These are phyloP conservation scores for Lycocerus yunnanus DNA, from an alignment of 2,888 invertebrate genomes.

Conservation along the genomic window DNA sequence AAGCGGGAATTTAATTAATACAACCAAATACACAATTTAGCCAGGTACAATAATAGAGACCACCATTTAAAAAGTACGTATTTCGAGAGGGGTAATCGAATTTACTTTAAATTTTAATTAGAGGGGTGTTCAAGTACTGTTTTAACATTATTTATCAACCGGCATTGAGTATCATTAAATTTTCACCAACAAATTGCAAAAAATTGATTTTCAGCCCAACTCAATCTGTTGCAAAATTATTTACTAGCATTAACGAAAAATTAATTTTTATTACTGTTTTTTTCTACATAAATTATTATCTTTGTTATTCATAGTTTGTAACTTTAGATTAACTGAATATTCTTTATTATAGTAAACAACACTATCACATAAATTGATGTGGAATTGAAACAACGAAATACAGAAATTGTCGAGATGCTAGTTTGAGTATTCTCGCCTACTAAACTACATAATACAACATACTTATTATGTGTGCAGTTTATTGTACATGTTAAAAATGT, in stretches of 20 bases:
- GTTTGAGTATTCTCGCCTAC: too few relatives aligned
- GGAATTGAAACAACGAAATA: too few relatives aligned
- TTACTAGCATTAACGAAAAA: too few relatives aligned
- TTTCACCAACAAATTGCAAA: constrained; percentile 1
- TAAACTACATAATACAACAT: too few relatives aligned
- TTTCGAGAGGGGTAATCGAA: neutral
- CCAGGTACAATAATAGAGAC: neutral
- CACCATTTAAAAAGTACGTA: neutral
- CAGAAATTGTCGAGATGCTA: too few relatives aligned
- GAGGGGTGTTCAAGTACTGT: neutral
- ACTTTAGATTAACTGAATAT: too few relatives aligned
- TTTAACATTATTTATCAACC: constrained; percentile 1
- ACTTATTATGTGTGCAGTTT: too few relatives aligned
- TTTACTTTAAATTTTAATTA: constrained; percentile 3
- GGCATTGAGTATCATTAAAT: neutral
- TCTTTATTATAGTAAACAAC: neutral
- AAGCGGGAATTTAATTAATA: neutral
- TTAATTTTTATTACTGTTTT: too few relatives aligned
- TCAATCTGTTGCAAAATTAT: neutral
- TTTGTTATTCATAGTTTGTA: too few relatives aligned
- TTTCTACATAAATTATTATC: too few relatives aligned
- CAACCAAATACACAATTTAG: neutral
- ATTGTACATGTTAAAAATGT: too few relatives aligned
- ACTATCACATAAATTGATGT: neutral
- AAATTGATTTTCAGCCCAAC: neutral